These are phyloP conservation scores for Tigriopus californicus DNA, from an alignment of 2,888 invertebrate genomes.

Conservation along the genomic window DNA sequence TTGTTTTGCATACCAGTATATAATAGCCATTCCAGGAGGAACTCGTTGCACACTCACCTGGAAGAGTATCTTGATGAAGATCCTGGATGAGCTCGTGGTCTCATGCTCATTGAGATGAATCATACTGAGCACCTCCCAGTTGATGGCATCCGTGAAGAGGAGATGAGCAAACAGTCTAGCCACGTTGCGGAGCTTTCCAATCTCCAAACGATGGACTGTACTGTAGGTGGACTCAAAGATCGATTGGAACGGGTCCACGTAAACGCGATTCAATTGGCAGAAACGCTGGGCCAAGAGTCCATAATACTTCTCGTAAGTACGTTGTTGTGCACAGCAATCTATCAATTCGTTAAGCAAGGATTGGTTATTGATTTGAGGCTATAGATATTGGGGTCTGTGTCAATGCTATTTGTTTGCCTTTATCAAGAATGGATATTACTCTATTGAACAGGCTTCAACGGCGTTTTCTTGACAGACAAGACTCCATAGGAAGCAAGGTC, in stretches of 20 bases:
- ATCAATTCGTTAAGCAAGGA: background rate
- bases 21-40: background rate
- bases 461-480: no score
- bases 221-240: constrained; percentile 88
- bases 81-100: constrained; percentile 88
- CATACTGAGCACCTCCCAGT: constrained; percentile 78
- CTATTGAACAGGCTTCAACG: no score
- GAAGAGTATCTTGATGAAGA: constrained; percentile 93
- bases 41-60: constrained; percentile 32
- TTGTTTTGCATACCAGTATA: no score
- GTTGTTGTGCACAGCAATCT: constrained; percentile 95
- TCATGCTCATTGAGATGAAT: constrained; percentile 89
- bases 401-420: no score
- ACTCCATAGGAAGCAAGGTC: no score
- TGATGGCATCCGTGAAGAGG: constrained; percentile 84
- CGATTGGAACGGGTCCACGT: constrained; percentile 77
- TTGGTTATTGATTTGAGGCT: background rate
- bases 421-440: no score
- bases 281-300: constrained; percentile 68
- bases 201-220: constrained; percentile 59
- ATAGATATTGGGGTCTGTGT: no score
- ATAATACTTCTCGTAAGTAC: constrained; percentile 96
- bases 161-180: constrained; percentile 94
- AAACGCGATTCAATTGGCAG: constrained; percentile 26
- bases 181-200: constrained; percentile 83